Base-by-base conservation (phyloP, 1,140 invertebrate species). In the Hestina assimilis region DNA sequence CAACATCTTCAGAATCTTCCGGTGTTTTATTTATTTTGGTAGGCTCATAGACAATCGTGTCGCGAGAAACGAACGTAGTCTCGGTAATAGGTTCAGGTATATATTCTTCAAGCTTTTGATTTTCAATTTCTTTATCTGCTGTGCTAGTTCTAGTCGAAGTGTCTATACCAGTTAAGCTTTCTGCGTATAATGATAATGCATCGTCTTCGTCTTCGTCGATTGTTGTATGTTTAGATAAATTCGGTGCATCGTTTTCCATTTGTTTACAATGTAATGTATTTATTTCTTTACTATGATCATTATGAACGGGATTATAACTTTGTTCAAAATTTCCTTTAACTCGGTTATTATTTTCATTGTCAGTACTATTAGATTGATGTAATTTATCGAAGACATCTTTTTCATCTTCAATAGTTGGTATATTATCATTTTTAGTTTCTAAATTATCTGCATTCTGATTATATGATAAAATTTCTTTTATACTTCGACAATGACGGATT, bases 121-220 rank as follows among this genome's bases (percentile, higher is more conserved):
- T n/a, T 11, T 40, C 17, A 23, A 9, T 6, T 33, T 20, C 1
- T 4, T 8, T 28, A 26, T 2, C n/a, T 28, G 42, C 24, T n/a
- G 48, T 56, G 54, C 53, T 68, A 26, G 47, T 73, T 4, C 55
- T 58, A 46, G 46, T 58, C 9, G 50, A 63, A 5, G 76, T 66
- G 26, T 87, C 83, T 6, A 79, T 59, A 4, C 59, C 75, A 5
- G 71, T 73, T 31, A 85, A 71, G 40, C 80, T 87, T 63, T 84
- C 82, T 29, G 82, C 84, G 47, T 64, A 87, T 2, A 87, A 42
- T 14, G 82, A 85, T 20, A 87, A 59, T 0, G 81, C 70, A 26
- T 87, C 84, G 14, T 85, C 82, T 19, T 85, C 82, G 45, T 85
- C 77, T 33, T 73, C 59, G 23, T 75, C 69, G n/a, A n/a, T 53